These are phyloP conservation scores for Heliopora coerulea DNA, from an alignment of 92 coral and sea anemone species.

Conservation along the genomic window DNA sequence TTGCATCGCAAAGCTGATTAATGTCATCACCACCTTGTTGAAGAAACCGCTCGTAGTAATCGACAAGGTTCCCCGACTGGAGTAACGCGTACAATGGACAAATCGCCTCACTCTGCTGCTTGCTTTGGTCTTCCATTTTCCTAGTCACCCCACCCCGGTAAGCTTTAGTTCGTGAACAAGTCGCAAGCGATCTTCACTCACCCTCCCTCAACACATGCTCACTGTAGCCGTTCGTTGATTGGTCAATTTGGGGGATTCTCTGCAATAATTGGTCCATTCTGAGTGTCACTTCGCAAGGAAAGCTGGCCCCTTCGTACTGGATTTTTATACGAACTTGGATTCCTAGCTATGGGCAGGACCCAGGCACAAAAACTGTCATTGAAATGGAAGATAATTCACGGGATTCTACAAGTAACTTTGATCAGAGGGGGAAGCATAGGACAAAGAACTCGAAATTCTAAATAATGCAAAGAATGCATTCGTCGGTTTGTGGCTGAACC, in stretches of 20 bases:
- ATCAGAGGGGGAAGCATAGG: no score
- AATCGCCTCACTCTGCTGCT: slow-evolving; percentile 20
- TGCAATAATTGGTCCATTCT: slow-evolving; percentile 8
- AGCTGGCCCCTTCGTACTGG: not conserved
- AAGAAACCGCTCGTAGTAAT: slow-evolving; percentile 88
- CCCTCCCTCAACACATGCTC: slow-evolving; percentile 10
- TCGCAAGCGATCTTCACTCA: slow-evolving; percentile 7
- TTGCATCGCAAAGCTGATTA: slow-evolving; percentile 96
- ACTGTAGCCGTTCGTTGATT: slow-evolving; percentile 1
- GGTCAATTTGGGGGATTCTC: slow-evolving; percentile 8
- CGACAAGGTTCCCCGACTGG: slow-evolving; percentile 91
- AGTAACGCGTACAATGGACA: slow-evolving; percentile 59
- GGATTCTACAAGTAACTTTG: no score
- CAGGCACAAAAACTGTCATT: no score
- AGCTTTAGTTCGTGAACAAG: slow-evolving; percentile 2
- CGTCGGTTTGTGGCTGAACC: no score
- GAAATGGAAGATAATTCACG: no score
- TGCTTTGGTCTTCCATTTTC: slow-evolving; percentile 24
- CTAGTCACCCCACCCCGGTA: slow-evolving; percentile 37
- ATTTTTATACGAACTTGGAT: not conserved
- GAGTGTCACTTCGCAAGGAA: not conserved
- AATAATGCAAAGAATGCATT: no score
- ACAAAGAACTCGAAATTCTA: no score
- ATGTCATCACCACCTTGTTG: slow-evolving; percentile 98
- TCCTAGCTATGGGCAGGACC: no score